phyloP scores from a whole-genome alignment of 2,113 vertebrate species.

The Piliocolobus tephrosceles region DNA sequence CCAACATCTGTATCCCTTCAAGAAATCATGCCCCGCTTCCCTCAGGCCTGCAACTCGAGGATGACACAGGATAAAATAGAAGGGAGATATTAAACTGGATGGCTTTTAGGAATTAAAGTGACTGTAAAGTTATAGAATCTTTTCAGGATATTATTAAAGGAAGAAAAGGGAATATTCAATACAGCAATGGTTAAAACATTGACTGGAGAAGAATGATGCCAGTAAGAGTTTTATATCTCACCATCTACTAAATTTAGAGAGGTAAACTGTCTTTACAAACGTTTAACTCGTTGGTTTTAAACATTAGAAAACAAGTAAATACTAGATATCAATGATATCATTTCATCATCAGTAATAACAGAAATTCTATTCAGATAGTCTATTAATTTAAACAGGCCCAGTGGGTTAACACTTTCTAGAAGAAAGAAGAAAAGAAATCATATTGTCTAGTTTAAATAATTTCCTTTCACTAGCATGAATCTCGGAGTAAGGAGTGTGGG shows the following conservation, averaged over 20 bases:
- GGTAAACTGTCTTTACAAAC: neutral
- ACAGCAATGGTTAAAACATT: neutral
- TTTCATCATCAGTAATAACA: neutral
- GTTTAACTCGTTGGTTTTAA: neutral
- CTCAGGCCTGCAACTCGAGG: neutral
- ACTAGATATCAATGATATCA: neutral
- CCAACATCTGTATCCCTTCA: neutral
- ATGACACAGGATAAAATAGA: neutral
- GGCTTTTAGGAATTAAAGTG: neutral
- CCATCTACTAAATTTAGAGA: neutral
- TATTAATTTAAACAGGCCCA: neutral
- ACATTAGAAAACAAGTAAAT: neutral
- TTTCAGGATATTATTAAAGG: neutral
- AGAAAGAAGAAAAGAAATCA: neutral
- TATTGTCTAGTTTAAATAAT: neutral
- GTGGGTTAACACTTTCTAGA: neutral
- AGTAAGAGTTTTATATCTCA: neutral
- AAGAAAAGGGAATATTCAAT: neutral
- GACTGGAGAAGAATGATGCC: neutral
- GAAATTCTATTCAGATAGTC: neutral
- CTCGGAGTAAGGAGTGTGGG: neutral
- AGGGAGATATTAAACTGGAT: neutral
- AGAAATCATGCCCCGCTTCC: accelerated
- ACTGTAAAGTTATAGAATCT: neutral
- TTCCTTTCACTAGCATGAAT: neutral